Evolutionary conservation across 2,113 vertebrate species (phyloP).

Genomic region (Crotalus viridis): DNA sequence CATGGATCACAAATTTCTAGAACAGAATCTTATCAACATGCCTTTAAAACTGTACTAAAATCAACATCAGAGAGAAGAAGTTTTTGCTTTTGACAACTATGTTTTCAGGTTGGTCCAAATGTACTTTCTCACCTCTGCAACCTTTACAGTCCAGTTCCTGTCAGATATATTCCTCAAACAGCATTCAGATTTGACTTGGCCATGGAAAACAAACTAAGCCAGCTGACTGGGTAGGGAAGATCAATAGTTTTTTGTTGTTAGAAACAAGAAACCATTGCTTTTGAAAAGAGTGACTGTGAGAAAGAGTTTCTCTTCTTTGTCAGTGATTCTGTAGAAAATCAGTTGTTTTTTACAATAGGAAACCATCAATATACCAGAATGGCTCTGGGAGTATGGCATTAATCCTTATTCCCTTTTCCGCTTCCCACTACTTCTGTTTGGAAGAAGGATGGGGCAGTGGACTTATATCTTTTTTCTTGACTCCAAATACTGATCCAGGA

Average conservation of each 20-base stretch:
- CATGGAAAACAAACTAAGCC: background rate
- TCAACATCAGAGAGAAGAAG: background rate
- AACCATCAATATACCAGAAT: background rate
- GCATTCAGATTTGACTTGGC: background rate
- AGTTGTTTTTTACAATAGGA: background rate
- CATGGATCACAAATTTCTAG: background rate
- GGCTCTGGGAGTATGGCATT: background rate
- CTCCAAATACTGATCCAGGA: background rate
- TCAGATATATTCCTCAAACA: background rate
- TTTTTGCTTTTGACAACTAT: background rate
- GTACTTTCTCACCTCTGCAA: background rate
- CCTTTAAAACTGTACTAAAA: background rate
- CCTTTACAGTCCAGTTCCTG: background rate
- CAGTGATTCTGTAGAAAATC: background rate
- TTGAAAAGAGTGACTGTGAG: background rate
- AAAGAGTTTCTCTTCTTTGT: background rate
- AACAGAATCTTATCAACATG: background rate
- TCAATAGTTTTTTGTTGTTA: background rate
- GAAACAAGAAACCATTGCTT: background rate
- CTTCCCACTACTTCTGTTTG: background rate
- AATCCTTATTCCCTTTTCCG: background rate
- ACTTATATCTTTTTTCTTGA: background rate
- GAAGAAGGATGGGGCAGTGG: background rate
- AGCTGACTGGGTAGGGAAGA: background rate
- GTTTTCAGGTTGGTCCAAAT: background rate